Percentiles rank a stretch among this genome's conserved stretches.
Conservation (phyloP, 1,140 invertebrate species). For the Aleiodes sp. region DNA sequence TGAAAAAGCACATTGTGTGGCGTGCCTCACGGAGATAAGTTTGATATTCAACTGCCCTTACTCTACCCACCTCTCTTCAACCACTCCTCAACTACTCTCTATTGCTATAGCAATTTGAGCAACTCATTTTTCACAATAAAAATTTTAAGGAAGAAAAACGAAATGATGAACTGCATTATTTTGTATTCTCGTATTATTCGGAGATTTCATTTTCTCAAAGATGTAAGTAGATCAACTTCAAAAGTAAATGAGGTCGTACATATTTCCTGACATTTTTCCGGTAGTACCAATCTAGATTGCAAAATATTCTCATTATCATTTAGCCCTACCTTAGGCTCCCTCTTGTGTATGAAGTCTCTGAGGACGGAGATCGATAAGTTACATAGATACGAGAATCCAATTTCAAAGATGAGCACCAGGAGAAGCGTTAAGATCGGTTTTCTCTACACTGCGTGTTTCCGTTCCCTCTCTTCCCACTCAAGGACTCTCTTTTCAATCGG, state of each 20-base stretch:
- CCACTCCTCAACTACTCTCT: neutral
- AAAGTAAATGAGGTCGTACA: too few species aligned
- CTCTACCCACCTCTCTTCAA: neutral
- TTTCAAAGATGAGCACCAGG: constrained; percentile 36
- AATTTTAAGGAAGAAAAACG: neutral
- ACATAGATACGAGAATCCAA: constrained; percentile 34
- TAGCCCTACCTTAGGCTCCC: too few species aligned
- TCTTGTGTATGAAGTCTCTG: neutral
- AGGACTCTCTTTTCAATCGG: constrained; percentile 1
- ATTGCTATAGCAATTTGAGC: neutral
- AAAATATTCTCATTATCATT: too few species aligned
- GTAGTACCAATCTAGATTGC: too few species aligned
- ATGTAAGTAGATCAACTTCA: neutral
- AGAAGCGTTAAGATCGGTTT: constrained; percentile 34
- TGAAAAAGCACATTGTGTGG: constrained; percentile 15
- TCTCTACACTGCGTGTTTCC: constrained; percentile 1
- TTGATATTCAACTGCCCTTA: neutral
- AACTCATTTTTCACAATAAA: neutral
- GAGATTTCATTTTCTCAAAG: too few species aligned
- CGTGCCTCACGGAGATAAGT: constrained; percentile 16
- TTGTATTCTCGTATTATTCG: too few species aligned
- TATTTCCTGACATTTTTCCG: too few species aligned
- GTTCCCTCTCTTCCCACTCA: neutral
- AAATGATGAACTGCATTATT: neutral
- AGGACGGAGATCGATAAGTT: neutral